Evolutionary conservation across 2,797 vertebrate species (phyloP).

Genomic region (Darevskia mixta): DNA sequence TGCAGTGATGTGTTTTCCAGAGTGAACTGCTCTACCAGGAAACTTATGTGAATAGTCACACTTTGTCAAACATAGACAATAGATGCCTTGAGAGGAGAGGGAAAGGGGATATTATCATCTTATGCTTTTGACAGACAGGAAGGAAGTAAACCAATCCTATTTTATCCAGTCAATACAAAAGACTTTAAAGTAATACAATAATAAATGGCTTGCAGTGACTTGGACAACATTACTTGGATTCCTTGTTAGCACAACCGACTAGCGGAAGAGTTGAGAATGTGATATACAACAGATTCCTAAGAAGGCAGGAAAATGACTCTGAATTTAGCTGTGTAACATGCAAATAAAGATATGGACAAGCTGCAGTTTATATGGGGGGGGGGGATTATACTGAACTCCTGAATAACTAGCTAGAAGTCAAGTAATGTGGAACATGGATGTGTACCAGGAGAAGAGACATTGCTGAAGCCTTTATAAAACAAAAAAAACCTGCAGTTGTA

Average conservation of each 20-base stretch:
- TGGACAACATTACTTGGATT: background rate
- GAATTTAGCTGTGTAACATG: background rate
- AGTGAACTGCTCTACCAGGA: background rate
- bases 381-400: background rate
- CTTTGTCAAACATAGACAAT: background rate
- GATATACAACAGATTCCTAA: background rate
- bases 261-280: background rate
- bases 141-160: background rate
- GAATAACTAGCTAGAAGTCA: background rate
- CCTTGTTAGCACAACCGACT: background rate
- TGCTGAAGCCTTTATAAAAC: background rate
- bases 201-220: background rate
- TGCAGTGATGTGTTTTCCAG: background rate
- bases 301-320: background rate
- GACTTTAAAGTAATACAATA: conserved; percentile 11
- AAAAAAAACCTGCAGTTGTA: no score
- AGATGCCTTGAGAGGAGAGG: rapidly evolving
- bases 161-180: background rate
- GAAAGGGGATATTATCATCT: background rate
- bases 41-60: background rate
- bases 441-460: background rate
- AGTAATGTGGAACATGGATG: background rate
- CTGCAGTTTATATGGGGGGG: background rate
- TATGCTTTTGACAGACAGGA: background rate
- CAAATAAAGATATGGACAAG: background rate